phyloP scores from a whole-genome alignment of 2,888 invertebrate genomes.

The Meiosimyza decipiens region DNA sequence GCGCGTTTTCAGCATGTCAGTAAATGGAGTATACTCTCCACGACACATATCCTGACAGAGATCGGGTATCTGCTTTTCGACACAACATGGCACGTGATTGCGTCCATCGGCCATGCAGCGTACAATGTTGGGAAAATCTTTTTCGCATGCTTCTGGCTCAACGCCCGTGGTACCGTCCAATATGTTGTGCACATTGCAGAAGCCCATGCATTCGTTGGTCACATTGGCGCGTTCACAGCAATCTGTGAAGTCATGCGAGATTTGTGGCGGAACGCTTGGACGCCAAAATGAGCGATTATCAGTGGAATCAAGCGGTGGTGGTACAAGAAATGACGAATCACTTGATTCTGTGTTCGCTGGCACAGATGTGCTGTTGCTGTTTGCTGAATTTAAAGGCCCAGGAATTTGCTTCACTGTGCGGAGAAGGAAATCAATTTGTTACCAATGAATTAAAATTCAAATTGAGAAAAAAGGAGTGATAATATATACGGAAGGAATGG shows the following conservation, averaged over 20 bases:
- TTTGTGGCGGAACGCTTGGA: constrained; percentile 58
- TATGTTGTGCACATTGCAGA: constrained; percentile 83
- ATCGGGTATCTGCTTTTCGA: constrained; percentile 83
- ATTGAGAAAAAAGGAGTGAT: background rate
- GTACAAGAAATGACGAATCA: constrained; percentile 57
- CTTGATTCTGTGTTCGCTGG: constrained; percentile 49
- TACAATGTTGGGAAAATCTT: constrained; percentile 83
- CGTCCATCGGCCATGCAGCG: constrained; percentile 83
- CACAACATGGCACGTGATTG: constrained; percentile 87
- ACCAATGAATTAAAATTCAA: too few relatives aligned
- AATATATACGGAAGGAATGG: background rate
- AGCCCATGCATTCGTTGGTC: constrained; percentile 78
- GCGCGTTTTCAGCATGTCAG: constrained; percentile 84
- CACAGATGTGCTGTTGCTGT: constrained; percentile 36
- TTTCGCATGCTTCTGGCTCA: constrained; percentile 84
- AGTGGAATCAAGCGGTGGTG: constrained; percentile 57
- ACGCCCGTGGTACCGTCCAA: constrained; percentile 81
- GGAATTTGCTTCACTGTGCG: constrained; percentile 9
- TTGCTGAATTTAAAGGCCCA: constrained; percentile 22
- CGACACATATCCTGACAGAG: constrained; percentile 87
- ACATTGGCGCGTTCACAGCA: constrained; percentile 81
- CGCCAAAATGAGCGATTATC: constrained; percentile 62
- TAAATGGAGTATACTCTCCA: constrained; percentile 86
- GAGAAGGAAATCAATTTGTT: background rate
- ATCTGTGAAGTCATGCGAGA: constrained; percentile 82